These are phyloP conservation scores for Tamias sibiricus DNA, from an alignment of 2,113 vertebrate species.

Conservation along the genomic window DNA sequence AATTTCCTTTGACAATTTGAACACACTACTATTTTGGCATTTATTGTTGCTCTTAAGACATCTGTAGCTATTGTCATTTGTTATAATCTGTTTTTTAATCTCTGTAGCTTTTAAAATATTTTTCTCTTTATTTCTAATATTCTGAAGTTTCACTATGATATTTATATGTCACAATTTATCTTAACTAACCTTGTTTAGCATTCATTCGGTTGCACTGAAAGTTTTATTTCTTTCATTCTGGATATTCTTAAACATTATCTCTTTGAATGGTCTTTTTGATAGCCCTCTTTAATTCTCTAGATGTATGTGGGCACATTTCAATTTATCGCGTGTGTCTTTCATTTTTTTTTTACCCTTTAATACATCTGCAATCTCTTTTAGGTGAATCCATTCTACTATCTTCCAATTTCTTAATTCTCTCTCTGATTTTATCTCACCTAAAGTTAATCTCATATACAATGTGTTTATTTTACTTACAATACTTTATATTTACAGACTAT, in stretches of 20 bases:
- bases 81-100: conserved; percentile 15
- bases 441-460: background rate
- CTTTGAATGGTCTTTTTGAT: conserved; percentile 39
- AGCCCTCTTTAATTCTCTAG: background rate
- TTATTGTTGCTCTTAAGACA: background rate
- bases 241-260: conserved; percentile 21
- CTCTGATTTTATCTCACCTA: background rate
- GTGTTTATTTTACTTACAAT: background rate
- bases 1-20: conserved; percentile 35
- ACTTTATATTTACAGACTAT: conserved; percentile 36
- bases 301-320: conserved; percentile 15
- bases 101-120: background rate
- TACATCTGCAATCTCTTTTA: background rate
- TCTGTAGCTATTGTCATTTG: background rate
- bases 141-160: background rate
- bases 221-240: background rate
- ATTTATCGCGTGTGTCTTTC: background rate
- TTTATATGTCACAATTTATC: background rate
- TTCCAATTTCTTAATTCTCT: background rate
- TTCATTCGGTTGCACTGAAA: background rate
- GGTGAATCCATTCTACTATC: background rate
- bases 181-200: conserved; percentile 11
- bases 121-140: conserved; percentile 8
- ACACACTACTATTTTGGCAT: conserved; percentile 36
- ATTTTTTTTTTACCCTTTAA: background rate